A percentile compares a stretch with the other conserved stretches of the same genome.
phyloP scores from a whole-genome alignment of 92 coral and sea anemone genomes.

The Montipora capitata region DNA sequence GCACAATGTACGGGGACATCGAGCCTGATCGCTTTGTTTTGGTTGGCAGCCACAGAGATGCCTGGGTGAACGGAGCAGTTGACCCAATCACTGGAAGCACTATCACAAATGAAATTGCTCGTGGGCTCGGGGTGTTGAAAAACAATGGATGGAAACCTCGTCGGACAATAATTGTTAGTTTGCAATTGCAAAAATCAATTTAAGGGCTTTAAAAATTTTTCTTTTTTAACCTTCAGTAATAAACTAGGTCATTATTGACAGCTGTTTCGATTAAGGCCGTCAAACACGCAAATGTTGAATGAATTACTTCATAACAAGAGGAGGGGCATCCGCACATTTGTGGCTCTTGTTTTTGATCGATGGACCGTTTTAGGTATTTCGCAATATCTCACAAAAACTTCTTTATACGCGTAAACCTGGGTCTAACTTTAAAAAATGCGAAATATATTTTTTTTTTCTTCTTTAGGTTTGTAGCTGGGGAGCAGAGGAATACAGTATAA shows the following conservation, averaged over 20 bases:
- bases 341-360: no score
- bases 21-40: constrained; percentile 96
- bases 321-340: no score
- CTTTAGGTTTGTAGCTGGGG: constrained; percentile 94
- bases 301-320: no score
- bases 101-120: constrained; percentile 86
- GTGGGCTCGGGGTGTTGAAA: constrained; percentile 83
- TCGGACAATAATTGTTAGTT: constrained; percentile 80
- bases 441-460: background rate
- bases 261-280: no score
- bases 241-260: no score
- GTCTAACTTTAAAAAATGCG: no score
- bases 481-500: constrained; percentile 89
- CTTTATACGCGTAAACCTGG: no score
- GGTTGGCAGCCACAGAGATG: constrained; percentile 93
- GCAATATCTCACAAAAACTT: no score
- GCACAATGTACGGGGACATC: constrained; percentile 92
- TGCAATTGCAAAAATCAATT: background rate
- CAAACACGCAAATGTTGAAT: no score
- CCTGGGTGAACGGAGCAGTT: constrained; percentile 92
- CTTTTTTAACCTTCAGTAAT: no score
- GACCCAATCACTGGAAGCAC: constrained; percentile 92
- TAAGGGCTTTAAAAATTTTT: no score
- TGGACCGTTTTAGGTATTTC: no score
- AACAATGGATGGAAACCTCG: constrained; percentile 95